Evolutionary conservation across 1,140 invertebrate species (phyloP).

Genomic region (Rhagoletis pomonella): DNA sequence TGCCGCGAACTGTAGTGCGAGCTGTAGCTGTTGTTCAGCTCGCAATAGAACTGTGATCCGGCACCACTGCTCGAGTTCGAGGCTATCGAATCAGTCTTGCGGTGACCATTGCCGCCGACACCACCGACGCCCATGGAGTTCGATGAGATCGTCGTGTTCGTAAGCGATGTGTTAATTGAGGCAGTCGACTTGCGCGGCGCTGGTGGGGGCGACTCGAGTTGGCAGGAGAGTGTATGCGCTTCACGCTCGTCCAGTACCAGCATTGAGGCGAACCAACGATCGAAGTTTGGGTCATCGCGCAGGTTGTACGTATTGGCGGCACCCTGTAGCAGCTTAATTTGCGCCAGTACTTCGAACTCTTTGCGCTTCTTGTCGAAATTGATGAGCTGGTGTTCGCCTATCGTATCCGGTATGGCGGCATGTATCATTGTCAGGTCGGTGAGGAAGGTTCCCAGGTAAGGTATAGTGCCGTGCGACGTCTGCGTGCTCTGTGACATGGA

Average conservation of each 20-base stretch:
- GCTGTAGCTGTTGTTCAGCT: constrained; percentile 67
- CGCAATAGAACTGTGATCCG: constrained; percentile 84
- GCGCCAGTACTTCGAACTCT: constrained; percentile 99
- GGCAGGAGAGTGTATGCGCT: constrained; percentile 92
- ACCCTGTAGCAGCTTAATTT: constrained; percentile 96
- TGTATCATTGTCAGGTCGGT: constrained; percentile 99
- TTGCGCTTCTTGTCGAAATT: constrained; percentile 99
- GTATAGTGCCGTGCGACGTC: constrained; percentile 95
- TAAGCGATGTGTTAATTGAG: constrained; percentile 75
- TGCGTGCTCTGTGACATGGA: constrained; percentile 79
- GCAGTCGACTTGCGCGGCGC: constrained; percentile 66
- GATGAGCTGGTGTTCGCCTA: constrained; percentile 87
- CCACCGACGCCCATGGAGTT: constrained; percentile 56
- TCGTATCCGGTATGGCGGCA: constrained; percentile 93
- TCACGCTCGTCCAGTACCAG: constrained; percentile 92
- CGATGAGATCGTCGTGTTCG: constrained; percentile 73
- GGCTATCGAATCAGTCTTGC: constrained; percentile 93
- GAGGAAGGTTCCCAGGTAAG: constrained; percentile 97
- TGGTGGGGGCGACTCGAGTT: constrained; percentile 86
- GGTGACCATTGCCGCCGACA: constrained; percentile 77
- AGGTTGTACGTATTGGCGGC: constrained; percentile 98
- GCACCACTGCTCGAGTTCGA: constrained; percentile 91
- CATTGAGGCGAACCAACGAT: constrained; percentile 94
- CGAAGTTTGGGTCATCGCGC: constrained; percentile 87
- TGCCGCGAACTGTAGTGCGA: constrained; percentile 79